Base-by-base conservation (phyloP, 1,140 invertebrate genomes). In the Zelostemma sp. region DNA sequence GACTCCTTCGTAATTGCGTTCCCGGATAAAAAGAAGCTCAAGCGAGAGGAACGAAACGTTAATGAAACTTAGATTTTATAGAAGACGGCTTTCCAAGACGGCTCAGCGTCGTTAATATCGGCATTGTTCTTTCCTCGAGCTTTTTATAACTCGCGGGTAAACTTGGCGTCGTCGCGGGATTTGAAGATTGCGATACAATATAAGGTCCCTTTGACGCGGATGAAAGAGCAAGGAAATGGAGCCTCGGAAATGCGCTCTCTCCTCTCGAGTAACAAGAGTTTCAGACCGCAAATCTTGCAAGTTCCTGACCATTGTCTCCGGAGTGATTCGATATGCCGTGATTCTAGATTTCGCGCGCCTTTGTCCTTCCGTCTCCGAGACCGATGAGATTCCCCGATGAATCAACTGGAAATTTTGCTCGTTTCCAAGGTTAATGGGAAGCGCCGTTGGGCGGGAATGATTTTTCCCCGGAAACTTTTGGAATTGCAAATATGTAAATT, bases 271-370 rank as follows among this genome's bases (percentile, higher is more conserved):
- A 64, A 60, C 56, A 47, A 41, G 67, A 73, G 66, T 73, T 69
- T 62, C 50, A 41, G 55, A 69, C 71, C 66, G 66, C 71, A 73
- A 73, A 73, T 73, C 71, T 69, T 63, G 18, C 21, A 66, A 68
- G 66, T 71, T 69, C 66, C 71, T 69, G 63, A 60, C 71, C 71
- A 73, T 69, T 73, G 71, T 73, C 71, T 73, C 51, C 14, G 18
- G 55, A 62, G 49, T 73, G 59, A 73, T 73, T 66, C 66, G 71
- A 73, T 67, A 69, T 73, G 54, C 51, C 45, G 41, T 64, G 67
- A 66, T 59, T 69, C 59, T 50, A 68, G 58, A 66, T 65, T 73
- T 58, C 45, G 5, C 17, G 47, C 18, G 51, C 61, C 51, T 70
- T 70, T 64, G 67, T 70, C 51, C 12, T 53, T 15, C 38, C 38